phyloP scores from a whole-genome alignment of 2,888 invertebrate species.

The Caenorhabditis afra region DNA sequence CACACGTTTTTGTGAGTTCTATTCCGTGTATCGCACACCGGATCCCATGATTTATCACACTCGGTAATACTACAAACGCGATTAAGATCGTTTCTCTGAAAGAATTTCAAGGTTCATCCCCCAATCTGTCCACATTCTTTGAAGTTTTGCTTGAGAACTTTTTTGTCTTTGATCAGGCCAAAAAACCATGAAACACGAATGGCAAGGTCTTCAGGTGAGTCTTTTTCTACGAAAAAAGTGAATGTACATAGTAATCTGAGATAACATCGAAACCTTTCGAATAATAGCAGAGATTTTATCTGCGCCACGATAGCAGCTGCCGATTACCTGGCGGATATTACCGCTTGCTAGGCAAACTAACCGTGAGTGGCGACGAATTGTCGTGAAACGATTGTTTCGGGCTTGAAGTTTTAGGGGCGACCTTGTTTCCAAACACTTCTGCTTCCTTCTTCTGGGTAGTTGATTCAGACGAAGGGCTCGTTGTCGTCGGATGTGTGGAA shows the following conservation, averaged over 20 bases:
- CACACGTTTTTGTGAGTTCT: slow-evolving; percentile 74
- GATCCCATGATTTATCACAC: slow-evolving; percentile 72
- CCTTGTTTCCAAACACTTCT: slow-evolving; percentile 14
- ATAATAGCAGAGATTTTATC: slow-evolving; percentile 43
- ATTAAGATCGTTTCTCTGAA: slow-evolving; percentile 48
- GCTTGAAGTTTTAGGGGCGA: slow-evolving; percentile 11
- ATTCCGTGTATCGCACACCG: slow-evolving; percentile 74
- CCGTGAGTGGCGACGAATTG: slow-evolving; percentile 24
- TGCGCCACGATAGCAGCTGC: background rate
- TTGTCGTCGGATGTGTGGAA: background rate
- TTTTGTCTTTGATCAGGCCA: slow-evolving; percentile 3
- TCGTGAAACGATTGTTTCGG: slow-evolving; percentile 6
- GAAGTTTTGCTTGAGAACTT: background rate
- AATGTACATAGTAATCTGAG: slow-evolving; percentile 47
- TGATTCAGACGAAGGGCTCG: too few relatives aligned
- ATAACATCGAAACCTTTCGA: slow-evolving; percentile 45
- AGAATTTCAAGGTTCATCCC: slow-evolving; percentile 26
- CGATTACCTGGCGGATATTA: slow-evolving; percentile 41
- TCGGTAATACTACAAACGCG: slow-evolving; percentile 51
- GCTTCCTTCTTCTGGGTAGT: too few relatives aligned
- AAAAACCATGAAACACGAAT: slow-evolving; percentile 4
- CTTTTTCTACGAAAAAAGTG: slow-evolving; percentile 38
- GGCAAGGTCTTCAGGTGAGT: slow-evolving; percentile 37
- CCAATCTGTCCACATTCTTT: slow-evolving; percentile 28
- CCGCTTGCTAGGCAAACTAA: slow-evolving; percentile 46